Conservation (phyloP, 2,113 vertebrate genomes). For the Grantiella picta region DNA sequence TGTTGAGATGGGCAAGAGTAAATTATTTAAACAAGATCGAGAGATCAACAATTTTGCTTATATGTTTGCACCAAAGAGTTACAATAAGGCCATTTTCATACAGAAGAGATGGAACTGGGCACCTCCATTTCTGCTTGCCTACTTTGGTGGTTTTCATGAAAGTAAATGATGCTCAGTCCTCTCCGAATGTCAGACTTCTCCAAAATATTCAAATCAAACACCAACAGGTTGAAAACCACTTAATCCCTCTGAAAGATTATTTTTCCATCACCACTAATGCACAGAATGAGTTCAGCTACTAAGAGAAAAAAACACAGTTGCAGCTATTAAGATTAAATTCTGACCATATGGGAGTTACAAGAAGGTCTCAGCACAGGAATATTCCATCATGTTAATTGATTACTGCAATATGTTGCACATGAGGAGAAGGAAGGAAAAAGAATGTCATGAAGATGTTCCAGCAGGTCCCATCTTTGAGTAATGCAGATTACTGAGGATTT, state of each 20-base stretch:
- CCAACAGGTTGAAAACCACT: neutral
- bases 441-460: conserved; percentile 43
- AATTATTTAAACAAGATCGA: neutral
- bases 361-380: conserved; percentile 26
- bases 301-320: neutral
- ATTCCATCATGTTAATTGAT: conserved; percentile 59
- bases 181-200: neutral
- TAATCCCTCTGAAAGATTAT: neutral
- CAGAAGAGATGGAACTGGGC: neutral
- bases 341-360: conserved; percentile 49
- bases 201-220: neutral
- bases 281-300: neutral
- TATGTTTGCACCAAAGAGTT: neutral
- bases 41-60: neutral
- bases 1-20: neutral
- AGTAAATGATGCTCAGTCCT: neutral
- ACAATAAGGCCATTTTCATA: neutral
- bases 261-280: neutral
- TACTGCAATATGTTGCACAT: conserved; percentile 47
- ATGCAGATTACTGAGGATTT: conserved; percentile 13
- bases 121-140: neutral
- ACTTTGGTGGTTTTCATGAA: neutral
- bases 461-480: neutral
- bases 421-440: conserved; percentile 36
- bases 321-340: conserved; percentile 26